Base-by-base conservation (phyloP, 2,113 vertebrate species). In the Alces alces region DNA sequence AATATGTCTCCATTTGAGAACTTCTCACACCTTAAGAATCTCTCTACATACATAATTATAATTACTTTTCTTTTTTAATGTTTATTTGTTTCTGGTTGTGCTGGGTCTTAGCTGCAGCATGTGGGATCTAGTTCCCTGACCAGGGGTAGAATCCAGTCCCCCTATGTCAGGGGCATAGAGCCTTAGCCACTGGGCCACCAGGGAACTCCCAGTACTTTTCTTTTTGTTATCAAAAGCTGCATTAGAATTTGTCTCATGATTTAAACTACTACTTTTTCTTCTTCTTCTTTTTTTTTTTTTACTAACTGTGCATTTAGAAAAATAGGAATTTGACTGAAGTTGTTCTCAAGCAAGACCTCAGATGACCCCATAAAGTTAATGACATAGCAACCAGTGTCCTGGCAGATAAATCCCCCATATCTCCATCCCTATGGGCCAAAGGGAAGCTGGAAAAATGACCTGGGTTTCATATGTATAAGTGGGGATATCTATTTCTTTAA, bases 291-390 rank as follows among this genome's bases (percentile, higher is more conserved):
- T 78, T 64, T 4, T n/a, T 66, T 88, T 93, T 88, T 88, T 6
- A 66, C 13, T 36, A 76, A 92, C 16, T 28, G 7, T 88, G 88
- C 23, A 33, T 92, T 95, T 95, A 93, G 76, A 88, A 80, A 95
- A 66, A 50, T 45, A 97, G 55, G 27, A 55, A 96, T 93, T 86
- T 88, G 60, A 78, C 36, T 58, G 83, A 95, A 73, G 61, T 86
- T 78, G 52, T 93, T 92, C 54, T 97, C 93, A 95, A 96, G 21
- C 61, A 93, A 90, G 87, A 66, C 54, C 21, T 96, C 52, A 64
- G 70, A 64, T 91, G 39, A 89, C 50, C 60, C 55, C 58, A 78
- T 70, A 89, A 73, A 95, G 33, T 78, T 52, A 58, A 76, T 93
- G 43, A 88, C 6, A 54, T 86, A 94, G 36, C 47, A 54, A 17